Evolutionary conservation across 2,888 invertebrate genomes (phyloP).

Genomic region (Nemotelus nigrinus): DNA sequence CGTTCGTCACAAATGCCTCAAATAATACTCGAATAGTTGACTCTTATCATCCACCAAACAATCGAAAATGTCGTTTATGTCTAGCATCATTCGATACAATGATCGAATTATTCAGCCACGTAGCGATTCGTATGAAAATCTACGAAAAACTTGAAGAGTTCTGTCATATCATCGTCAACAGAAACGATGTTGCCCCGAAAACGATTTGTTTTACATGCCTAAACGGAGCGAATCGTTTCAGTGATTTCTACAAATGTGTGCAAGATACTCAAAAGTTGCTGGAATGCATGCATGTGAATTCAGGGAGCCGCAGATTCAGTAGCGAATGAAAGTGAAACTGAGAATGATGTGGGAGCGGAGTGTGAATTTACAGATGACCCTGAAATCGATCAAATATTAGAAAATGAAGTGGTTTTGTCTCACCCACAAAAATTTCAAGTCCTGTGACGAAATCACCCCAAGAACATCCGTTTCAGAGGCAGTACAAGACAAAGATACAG

Average conservation of each 20-base stretch:
- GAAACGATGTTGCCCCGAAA: slow-evolving; percentile 37
- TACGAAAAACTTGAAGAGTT: slow-evolving; percentile 38
- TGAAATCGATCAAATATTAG: no score
- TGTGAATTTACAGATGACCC: no score
- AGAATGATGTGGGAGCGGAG: no score
- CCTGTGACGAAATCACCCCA: no score
- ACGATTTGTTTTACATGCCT: slow-evolving; percentile 46
- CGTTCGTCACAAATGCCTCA: no score
- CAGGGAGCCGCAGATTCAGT: no score
- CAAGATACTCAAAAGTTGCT: slow-evolving; percentile 48
- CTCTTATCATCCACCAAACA: not conserved
- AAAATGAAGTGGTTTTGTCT: no score
- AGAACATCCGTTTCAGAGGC: no score
- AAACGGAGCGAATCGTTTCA: slow-evolving; percentile 45
- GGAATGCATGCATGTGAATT: not conserved
- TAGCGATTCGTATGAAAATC: slow-evolving; percentile 18
- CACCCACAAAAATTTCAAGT: no score
- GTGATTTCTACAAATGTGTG: slow-evolving; percentile 45
- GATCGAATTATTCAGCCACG: slow-evolving; percentile 37
- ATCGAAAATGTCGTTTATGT: slow-evolving; percentile 44
- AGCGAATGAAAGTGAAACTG: no score
- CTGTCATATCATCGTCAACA: slow-evolving; percentile 39
- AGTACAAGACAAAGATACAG: no score
- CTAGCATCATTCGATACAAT: slow-evolving; percentile 18
- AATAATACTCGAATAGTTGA: not conserved